Evolutionary conservation across 2,888 invertebrate species (phyloP).

Genomic region (Dugesia japonica): DNA sequence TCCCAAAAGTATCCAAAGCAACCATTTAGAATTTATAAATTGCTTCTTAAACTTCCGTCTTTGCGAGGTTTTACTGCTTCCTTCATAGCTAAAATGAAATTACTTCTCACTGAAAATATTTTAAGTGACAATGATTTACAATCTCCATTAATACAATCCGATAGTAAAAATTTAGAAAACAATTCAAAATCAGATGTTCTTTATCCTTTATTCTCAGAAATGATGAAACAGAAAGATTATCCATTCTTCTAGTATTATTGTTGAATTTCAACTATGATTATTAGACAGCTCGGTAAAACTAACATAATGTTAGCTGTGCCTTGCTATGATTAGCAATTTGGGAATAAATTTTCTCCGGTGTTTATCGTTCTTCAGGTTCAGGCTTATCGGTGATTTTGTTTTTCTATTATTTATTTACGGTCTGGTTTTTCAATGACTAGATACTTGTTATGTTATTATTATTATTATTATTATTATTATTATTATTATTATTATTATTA

Average conservation of each 20-base stretch:
- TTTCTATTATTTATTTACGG: neutral
- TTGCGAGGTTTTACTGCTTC: neutral
- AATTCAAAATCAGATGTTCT: neutral
- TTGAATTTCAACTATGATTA: neutral
- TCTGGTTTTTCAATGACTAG: neutral
- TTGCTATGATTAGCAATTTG: neutral
- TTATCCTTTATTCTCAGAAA: neutral
- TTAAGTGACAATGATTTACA: neutral
- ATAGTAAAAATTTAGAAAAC: neutral
- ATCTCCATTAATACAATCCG: neutral
- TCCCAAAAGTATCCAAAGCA: neutral
- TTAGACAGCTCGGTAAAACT: too few species aligned
- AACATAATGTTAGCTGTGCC: too few species aligned
- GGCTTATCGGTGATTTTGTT: neutral
- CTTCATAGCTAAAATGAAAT: neutral
- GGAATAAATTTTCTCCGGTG: neutral
- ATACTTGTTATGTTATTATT: neutral
- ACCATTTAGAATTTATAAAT: neutral
- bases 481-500: too few species aligned
- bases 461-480: too few species aligned
- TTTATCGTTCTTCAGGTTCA: neutral
- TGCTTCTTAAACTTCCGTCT: neutral
- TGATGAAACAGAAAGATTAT: neutral
- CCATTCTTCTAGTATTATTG: neutral
- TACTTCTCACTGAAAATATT: neutral